These are phyloP conservation scores for Crotalus viridis DNA, from an alignment of 2,113 vertebrate genomes.

Conservation along the genomic window DNA sequence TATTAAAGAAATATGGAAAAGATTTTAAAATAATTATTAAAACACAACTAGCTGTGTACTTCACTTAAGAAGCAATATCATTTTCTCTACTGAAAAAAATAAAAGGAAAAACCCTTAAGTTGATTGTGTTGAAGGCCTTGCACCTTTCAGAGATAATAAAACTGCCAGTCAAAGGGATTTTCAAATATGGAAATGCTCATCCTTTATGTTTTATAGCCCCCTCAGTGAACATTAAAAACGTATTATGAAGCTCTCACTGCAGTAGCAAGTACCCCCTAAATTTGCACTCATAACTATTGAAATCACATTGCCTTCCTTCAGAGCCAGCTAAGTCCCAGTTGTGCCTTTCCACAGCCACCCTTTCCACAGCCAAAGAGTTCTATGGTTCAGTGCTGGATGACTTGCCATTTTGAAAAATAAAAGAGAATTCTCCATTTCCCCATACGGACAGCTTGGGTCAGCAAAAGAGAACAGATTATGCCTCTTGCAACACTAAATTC, in stretches of 20 bases:
- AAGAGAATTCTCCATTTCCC: conserved; percentile 3
- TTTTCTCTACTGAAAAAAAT: conserved; percentile 65
- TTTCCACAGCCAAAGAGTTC: conserved; percentile 43
- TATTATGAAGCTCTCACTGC: conserved; percentile 66
- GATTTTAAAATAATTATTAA: conserved; percentile 84
- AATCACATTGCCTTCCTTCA: not conserved
- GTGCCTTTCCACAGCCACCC: not conserved
- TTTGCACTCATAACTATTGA: not conserved
- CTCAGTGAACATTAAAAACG: conserved; percentile 71
- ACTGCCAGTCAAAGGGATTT: conserved; percentile 75
- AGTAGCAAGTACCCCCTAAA: conserved; percentile 15
- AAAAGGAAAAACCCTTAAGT: conserved; percentile 59
- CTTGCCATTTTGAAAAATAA: not conserved
- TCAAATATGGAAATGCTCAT: conserved; percentile 70
- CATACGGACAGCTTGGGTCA: not conserved
- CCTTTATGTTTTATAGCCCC: conserved; percentile 71
- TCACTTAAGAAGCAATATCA: conserved; percentile 80
- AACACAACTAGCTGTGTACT: conserved; percentile 77
- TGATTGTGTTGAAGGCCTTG: conserved; percentile 78
- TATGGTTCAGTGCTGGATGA: not conserved
- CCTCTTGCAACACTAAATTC: not conserved
- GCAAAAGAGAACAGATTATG: not conserved
- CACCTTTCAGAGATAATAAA: conserved; percentile 80
- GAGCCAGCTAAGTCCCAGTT: conserved; percentile 16
- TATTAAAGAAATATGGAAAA: conserved; percentile 82